Evolutionary conservation across 1,140 invertebrate species (phyloP), one percentile per base, ranked within the genome.

Genomic region (Calliphora vicina): DNA sequence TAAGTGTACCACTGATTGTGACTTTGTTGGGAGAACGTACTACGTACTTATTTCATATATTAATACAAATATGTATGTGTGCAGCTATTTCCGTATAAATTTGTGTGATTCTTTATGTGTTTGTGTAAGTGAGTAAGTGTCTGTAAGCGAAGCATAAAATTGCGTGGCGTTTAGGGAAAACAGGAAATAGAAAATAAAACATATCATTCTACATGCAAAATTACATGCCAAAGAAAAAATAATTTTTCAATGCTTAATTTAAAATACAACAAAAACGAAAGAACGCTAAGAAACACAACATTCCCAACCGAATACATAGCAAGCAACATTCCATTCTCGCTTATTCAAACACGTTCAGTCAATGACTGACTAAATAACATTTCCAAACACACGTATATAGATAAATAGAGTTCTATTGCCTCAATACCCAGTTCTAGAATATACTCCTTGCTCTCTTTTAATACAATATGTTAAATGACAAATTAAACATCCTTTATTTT

Each of bases 1-100:
- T 67, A 23, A 67, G 61, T n/a, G 61, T n/a, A 67, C 61, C n/a
- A 23, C n/a, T 67, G 61, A 67, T 67, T 67, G 61, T 67, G 61
- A 23, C 61, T 67, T 67, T 67, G 50, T n/a, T 15, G 13, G 50
- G 50, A n/a, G n/a, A n/a, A n/a, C n/a, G n/a, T n/a, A n/a, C n/a
- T n/a, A n/a, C 50, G 13, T n/a, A 57, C n/a, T 15, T 15, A 17
- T n/a, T 15, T 5, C 0, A 57, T 57, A 57, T 57, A 5, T 57
- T 9, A 0, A 13, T 50, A 20, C 57, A 23, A 23, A 4, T 67
- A n/a, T 67, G 61, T 23, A 17, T 23, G 20, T 20, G 61, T 67
- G 5, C 29, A 35, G 29, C 29, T 8, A 35, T 35, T 35, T 35
- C 29, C 29, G 29, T 35, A 4, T 35, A 35, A 35, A 35, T 2